Percentiles rank a stretch among this genome's conserved stretches.
phyloP scores from a whole-genome alignment of 2,797 vertebrate species.

The Allobates femoralis region DNA sequence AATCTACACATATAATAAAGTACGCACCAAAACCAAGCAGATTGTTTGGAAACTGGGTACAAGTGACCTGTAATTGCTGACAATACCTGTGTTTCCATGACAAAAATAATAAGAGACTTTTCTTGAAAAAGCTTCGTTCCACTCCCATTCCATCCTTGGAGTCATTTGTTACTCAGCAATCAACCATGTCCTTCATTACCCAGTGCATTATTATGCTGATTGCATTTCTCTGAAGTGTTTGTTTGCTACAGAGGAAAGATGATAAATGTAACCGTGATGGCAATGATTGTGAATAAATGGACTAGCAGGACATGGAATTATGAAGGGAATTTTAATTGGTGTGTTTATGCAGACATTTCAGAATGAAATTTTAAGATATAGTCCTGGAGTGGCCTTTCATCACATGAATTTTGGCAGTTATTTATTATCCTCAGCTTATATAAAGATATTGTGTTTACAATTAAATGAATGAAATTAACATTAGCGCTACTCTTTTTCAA shows the following conservation, averaged over 20 bases:
- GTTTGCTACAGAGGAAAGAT: constrained; percentile 57
- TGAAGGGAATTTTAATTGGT: constrained; percentile 48
- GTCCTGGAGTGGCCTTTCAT: constrained; percentile 21
- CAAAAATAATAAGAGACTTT: constrained; percentile 52
- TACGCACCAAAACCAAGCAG: background rate
- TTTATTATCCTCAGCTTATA: background rate
- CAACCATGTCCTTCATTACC: constrained; percentile 60
- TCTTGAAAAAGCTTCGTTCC: constrained; percentile 25
- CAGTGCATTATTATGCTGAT: constrained; percentile 59
- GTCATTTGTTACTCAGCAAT: constrained; percentile 58
- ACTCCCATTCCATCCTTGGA: constrained; percentile 53
- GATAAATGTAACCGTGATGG: constrained; percentile 51
- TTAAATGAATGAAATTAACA: background rate
- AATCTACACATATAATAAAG: background rate
- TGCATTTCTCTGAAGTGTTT: constrained; percentile 60
- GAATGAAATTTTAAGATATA: constrained; percentile 1
- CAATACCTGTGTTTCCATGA: constrained; percentile 47
- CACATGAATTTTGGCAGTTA: background rate
- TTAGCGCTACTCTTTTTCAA: background rate
- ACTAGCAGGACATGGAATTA: constrained; percentile 29
- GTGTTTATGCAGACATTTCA: constrained; percentile 23
- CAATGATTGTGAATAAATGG: constrained; percentile 48
- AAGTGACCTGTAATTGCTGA: constrained; percentile 22
- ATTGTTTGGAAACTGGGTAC: background rate
- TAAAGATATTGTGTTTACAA: background rate